A percentile compares a stretch with the other conserved stretches of the same genome.
Conservation (phyloP, 2,888 invertebrate genomes). For the Bombylius discolor region DNA sequence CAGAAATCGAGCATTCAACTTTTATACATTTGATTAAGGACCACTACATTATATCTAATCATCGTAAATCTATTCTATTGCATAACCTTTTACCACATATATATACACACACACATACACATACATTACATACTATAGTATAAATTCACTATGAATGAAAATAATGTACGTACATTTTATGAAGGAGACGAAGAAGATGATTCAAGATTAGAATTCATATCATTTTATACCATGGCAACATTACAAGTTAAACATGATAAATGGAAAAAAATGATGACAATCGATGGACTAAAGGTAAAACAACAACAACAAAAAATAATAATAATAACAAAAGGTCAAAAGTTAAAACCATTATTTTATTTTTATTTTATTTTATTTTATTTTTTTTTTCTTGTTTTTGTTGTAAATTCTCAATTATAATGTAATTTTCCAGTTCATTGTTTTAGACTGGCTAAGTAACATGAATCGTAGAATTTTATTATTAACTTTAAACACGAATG, state of each 20-base stretch:
- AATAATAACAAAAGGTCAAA: background rate
- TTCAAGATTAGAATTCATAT: slow-evolving; percentile 63
- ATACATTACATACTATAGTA: too few relatives aligned
- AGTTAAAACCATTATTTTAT: too few relatives aligned
- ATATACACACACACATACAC: too few relatives aligned
- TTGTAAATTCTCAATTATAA: background rate
- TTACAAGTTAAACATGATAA: slow-evolving; percentile 73
- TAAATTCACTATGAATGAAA: too few relatives aligned
- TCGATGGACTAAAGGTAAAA: slow-evolving; percentile 53
- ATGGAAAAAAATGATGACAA: slow-evolving; percentile 71
- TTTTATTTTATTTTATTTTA: too few relatives aligned
- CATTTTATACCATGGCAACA: slow-evolving; percentile 56
- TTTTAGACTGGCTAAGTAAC: slow-evolving; percentile 35
- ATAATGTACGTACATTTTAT: background rate
- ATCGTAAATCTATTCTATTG: too few relatives aligned
- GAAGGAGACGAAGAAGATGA: slow-evolving; percentile 38
- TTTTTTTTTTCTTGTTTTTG: background rate
- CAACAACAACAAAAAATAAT: background rate
- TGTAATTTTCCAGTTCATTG: slow-evolving; percentile 28
- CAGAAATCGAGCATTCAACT: too few relatives aligned
- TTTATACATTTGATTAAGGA: too few relatives aligned
- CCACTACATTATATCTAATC: too few relatives aligned
- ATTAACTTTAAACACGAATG: slow-evolving; percentile 34
- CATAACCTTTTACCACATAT: too few relatives aligned
- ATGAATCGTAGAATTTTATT: slow-evolving; percentile 32